Evolutionary conservation across 2,113 vertebrate species (phyloP).

Genomic region (Columbina picui): DNA sequence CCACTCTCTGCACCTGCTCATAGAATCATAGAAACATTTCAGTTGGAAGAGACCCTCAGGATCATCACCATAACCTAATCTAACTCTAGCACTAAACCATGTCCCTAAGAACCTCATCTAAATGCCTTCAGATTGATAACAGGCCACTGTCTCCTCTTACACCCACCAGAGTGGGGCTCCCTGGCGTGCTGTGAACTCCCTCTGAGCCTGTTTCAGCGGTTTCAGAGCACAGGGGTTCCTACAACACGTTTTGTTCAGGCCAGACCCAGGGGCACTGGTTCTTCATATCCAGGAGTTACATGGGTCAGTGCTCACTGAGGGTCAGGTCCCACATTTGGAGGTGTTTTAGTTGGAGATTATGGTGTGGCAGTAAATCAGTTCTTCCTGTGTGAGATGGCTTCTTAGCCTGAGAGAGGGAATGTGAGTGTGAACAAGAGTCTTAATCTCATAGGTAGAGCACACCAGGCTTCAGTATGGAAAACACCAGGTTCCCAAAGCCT

Average conservation of each 20-base stretch:
- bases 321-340: background rate
- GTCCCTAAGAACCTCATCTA: too few species aligned
- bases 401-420: background rate
- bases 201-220: background rate
- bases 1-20: background rate
- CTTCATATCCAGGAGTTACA: background rate
- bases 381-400: background rate
- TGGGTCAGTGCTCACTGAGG: background rate
- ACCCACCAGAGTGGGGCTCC: fast-evolving
- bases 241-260: background rate
- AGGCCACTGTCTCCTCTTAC: background rate
- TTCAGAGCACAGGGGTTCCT: background rate
- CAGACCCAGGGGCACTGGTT: background rate
- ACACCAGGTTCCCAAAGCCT: background rate
- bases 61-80: too few species aligned
- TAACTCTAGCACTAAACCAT: too few species aligned
- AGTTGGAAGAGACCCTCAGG: too few species aligned
- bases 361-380: background rate
- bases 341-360: background rate
- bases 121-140: background rate
- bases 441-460: background rate
- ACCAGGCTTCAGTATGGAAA: background rate
- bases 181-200: background rate
- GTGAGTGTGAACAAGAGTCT: background rate
- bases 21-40: too few species aligned